A percentile compares a stretch with the other conserved stretches of the same genome.
phyloP scores from a whole-genome alignment of 2,113 vertebrate genomes.

The Rhinolophus sinicus region DNA sequence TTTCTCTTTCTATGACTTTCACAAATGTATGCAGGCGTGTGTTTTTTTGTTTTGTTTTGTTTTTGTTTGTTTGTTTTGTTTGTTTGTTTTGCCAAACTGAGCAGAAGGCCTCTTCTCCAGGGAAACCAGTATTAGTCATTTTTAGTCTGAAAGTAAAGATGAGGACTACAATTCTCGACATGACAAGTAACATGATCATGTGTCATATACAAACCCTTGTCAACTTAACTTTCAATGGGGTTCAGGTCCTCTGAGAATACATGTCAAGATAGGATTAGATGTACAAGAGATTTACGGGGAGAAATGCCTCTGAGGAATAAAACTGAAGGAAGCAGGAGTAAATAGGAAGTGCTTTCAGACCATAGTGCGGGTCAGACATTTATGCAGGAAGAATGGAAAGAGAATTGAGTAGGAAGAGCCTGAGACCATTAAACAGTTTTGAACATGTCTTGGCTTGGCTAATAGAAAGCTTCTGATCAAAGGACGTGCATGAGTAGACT shows the following conservation, averaged over 20 bases:
- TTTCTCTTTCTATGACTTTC: background rate
- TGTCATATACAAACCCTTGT: background rate
- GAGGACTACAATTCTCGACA: background rate
- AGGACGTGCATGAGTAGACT: background rate
- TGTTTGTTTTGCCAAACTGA: background rate
- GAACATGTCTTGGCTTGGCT: background rate
- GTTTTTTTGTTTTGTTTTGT: too few relatives aligned
- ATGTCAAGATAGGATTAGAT: background rate
- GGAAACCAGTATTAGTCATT: background rate
- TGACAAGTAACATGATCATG: background rate
- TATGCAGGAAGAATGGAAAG: background rate
- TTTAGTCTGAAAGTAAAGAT: background rate
- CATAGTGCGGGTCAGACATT: background rate
- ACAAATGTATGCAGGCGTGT: background rate
- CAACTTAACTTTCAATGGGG: background rate
- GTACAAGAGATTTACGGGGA: background rate
- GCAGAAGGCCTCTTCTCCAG: background rate
- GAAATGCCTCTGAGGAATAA: background rate
- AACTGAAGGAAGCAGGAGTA: background rate
- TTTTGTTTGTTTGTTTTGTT: too few relatives aligned
- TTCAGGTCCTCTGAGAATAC: background rate
- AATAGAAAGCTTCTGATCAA: background rate
- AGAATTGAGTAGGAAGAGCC: background rate
- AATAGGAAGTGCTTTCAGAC: background rate
- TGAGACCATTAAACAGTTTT: background rate